Evolutionary conservation across 2,113 vertebrate genomes (phyloP).

Genomic region (Crotalus viridis): DNA sequence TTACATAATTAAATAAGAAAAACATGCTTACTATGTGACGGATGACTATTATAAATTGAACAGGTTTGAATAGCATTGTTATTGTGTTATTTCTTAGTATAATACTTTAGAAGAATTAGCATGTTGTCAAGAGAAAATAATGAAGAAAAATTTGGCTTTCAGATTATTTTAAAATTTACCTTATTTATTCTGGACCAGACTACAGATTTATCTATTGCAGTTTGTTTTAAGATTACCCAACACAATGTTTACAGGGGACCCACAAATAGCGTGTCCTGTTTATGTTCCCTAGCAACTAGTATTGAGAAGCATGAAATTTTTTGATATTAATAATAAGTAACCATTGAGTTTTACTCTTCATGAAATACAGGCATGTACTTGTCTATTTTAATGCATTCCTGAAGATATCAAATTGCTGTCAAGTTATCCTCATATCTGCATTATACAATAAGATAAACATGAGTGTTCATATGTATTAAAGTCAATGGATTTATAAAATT

Average conservation of each 20-base stretch:
- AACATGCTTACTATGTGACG: background rate
- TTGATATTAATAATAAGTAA: background rate
- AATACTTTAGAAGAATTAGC: background rate
- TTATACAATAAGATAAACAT: background rate
- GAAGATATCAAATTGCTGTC: background rate
- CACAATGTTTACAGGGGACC: background rate
- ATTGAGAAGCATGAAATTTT: background rate
- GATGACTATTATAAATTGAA: accelerated
- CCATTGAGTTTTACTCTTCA: background rate
- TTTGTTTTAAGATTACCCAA: background rate
- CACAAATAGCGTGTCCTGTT: background rate
- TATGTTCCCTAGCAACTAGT: background rate
- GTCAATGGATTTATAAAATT: background rate
- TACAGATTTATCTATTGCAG: background rate
- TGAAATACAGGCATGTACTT: background rate
- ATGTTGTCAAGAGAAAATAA: background rate
- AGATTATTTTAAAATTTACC: background rate
- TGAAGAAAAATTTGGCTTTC: background rate
- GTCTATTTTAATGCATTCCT: background rate
- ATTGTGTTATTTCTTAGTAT: background rate
- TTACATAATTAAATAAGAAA: background rate
- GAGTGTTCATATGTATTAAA: background rate
- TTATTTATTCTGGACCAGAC: background rate
- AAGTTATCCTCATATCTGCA: background rate
- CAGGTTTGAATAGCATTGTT: background rate